Percentiles rank a stretch among this genome's conserved stretches.
Evolutionary conservation across 92 coral and sea anemone species (phyloP).

Genomic region (Siderastrea siderea): DNA sequence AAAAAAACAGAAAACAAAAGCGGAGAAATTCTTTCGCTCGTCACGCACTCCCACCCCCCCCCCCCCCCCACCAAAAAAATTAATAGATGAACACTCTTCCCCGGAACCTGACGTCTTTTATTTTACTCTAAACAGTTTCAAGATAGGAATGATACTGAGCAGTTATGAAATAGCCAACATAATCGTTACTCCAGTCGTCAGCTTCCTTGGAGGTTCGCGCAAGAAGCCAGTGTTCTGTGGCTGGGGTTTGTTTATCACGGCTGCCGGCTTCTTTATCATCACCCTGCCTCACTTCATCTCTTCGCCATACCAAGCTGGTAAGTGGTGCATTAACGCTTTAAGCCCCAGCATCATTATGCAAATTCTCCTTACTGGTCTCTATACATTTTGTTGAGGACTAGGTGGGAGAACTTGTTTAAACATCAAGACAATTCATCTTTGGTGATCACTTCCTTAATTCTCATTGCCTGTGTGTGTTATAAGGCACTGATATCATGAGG

Average conservation of each 20-base stretch:
- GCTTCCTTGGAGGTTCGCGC: constrained; percentile 85
- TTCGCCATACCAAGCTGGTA: constrained; percentile 83
- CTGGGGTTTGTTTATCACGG: constrained; percentile 80
- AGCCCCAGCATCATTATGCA: too few relatives aligned
- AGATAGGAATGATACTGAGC: constrained; percentile 82
- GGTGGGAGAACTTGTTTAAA: too few relatives aligned
- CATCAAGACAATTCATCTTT: too few relatives aligned
- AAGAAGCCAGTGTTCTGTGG: constrained; percentile 90
- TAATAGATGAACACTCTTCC: background rate
- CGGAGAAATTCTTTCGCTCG: background rate
- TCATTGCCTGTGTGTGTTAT: too few relatives aligned
- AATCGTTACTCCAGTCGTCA: constrained; percentile 76
- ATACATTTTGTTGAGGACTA: too few relatives aligned
- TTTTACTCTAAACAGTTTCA: constrained; percentile 60
- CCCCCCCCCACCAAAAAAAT: too few relatives aligned
- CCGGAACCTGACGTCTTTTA: background rate
- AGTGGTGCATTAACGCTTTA: background rate
- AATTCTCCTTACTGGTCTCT: too few relatives aligned
- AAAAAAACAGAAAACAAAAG: too few relatives aligned
- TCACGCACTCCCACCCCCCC: background rate
- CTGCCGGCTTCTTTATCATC: constrained; percentile 77
- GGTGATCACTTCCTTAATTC: too few relatives aligned
- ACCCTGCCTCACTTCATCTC: constrained; percentile 85
- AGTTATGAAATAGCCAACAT: constrained; percentile 84
- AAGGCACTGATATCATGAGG: too few relatives aligned